These are phyloP conservation scores for Anguilla marmorata DNA, from an alignment of 2,797 vertebrate genomes.

Conservation along the genomic window DNA sequence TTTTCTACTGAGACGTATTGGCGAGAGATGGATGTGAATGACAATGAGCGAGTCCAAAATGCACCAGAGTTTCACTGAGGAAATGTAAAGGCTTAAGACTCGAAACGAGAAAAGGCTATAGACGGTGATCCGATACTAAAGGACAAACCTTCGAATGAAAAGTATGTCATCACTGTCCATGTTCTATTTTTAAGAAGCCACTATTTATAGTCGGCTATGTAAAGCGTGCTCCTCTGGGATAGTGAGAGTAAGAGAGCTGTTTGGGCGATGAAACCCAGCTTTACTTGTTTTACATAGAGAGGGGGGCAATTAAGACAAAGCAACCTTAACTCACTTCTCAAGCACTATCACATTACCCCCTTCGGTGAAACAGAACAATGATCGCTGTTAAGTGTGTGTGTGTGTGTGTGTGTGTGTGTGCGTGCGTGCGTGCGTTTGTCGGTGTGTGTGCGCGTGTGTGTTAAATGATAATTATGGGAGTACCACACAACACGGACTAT, in stretches of 20 bases:
- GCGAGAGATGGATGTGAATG: slow-evolving; percentile 14
- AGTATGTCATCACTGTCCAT: slow-evolving; percentile 15
- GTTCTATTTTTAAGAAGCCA: slow-evolving; percentile 29
- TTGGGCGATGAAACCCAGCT: neutral
- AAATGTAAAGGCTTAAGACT: slow-evolving; percentile 33
- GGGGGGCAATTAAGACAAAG: neutral
- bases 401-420: neutral
- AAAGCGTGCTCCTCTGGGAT: neutral
- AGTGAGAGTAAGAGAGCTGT: slow-evolving; percentile 19
- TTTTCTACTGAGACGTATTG: neutral
- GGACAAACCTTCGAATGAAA: slow-evolving; percentile 21
- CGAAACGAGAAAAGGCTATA: neutral
- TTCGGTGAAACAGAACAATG: neutral
- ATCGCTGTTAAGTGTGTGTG: neutral
- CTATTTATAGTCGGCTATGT: slow-evolving; percentile 9
- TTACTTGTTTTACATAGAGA: neutral
- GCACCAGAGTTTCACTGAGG: slow-evolving; percentile 28
- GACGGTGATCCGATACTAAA: slow-evolving; percentile 8
- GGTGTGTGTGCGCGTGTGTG: neutral
- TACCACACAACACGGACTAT: neutral
- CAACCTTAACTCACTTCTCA: neutral
- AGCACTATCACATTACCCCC: neutral
- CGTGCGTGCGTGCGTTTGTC: neutral
- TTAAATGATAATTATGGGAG: neutral
- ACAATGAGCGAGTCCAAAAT: slow-evolving; percentile 29